Evolutionary conservation across 1,140 invertebrate genomes (phyloP), one percentile per base, ranked within the genome.

Genomic region (Trialeurodes vaporariorum): DNA sequence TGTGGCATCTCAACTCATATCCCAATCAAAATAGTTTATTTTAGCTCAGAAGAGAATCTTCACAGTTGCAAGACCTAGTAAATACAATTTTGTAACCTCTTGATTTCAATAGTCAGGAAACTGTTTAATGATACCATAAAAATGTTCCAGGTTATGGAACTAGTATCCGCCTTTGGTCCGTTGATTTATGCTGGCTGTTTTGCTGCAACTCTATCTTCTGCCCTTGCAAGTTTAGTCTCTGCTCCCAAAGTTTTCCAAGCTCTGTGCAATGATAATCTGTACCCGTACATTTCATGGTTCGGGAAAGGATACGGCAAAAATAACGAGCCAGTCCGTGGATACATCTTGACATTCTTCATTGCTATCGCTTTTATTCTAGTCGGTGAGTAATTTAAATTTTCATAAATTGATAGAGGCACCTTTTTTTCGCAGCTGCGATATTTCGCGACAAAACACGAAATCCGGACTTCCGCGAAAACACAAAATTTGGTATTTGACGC

Each of bases 151-250:
- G 89, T 94, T 21, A 95, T 98, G 79, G 92, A 96, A 75, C 79
- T 97, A 71, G 88, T 94, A 9, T 91, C 94, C 0, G 88, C 81
- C 0, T 94, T 92, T 78, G 92, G 93, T 1, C 94, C 93, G 0
- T 80, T 99, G 2, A 96, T 98, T 72, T 97, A 96, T 74, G 93
- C 92, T 25, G 96, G 96, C 0, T 97, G 95, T 75, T 98, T 97
- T 78, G 94, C 96, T 1, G 96, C 96, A 1, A 97, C 96, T 0
- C 78, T 99, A 13, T 96, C 94, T 1, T 97, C 94, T 11, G 96
- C 97, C 1, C 81, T 98, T 34, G 96, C 96, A 1, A 94, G 93
- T 70, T 81, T 98, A 61, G 94, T 98, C 0, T 95, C 93, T 22
- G 97, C 96, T 0, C 97, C 97, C 0, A 92, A 92, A 83, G 89